Evolutionary conservation across 2,888 invertebrate species (phyloP).

Genomic region (Drosophila greeni): DNA sequence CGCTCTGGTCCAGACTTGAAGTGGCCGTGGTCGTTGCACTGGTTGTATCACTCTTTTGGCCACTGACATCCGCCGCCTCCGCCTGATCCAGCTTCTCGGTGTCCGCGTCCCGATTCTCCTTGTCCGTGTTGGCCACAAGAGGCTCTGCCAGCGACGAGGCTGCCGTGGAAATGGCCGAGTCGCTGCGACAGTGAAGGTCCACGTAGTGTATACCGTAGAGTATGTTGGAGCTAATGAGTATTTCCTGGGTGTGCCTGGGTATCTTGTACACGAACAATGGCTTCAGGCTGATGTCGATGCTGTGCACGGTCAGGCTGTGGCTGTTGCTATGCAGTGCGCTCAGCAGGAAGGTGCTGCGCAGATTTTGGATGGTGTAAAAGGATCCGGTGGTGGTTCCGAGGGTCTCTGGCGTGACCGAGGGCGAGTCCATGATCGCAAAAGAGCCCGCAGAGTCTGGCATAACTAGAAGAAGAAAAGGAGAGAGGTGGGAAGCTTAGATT

Average conservation of each 20-base stretch:
- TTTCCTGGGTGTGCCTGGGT: constrained; percentile 82
- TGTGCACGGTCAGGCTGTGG: constrained; percentile 81
- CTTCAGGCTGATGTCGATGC: constrained; percentile 83
- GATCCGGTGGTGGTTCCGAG: constrained; percentile 77
- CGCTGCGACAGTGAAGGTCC: constrained; percentile 71
- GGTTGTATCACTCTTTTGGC: constrained; percentile 52
- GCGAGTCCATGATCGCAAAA: constrained; percentile 78
- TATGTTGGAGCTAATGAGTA: constrained; percentile 84
- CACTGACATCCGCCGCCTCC: constrained; percentile 14
- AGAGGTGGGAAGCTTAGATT: neutral
- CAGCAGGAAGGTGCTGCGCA: constrained; percentile 77
- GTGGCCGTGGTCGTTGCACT: constrained; percentile 58
- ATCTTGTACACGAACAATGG: constrained; percentile 86
- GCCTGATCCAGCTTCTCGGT: constrained; percentile 61
- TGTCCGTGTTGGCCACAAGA: constrained; percentile 58
- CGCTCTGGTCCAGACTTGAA: constrained; percentile 60
- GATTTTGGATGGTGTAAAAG: constrained; percentile 77
- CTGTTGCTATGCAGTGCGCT: constrained; percentile 77
- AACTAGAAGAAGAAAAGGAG: constrained; percentile 67
- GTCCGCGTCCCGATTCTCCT: constrained; percentile 66
- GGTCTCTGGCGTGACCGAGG: constrained; percentile 77
- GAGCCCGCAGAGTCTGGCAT: constrained; percentile 74
- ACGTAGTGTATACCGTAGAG: constrained; percentile 82
- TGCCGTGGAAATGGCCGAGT: constrained; percentile 43
- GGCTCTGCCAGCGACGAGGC: constrained; percentile 52